Conservation (phyloP, 2,113 vertebrate genomes). For the Galeopterus variegatus region DNA sequence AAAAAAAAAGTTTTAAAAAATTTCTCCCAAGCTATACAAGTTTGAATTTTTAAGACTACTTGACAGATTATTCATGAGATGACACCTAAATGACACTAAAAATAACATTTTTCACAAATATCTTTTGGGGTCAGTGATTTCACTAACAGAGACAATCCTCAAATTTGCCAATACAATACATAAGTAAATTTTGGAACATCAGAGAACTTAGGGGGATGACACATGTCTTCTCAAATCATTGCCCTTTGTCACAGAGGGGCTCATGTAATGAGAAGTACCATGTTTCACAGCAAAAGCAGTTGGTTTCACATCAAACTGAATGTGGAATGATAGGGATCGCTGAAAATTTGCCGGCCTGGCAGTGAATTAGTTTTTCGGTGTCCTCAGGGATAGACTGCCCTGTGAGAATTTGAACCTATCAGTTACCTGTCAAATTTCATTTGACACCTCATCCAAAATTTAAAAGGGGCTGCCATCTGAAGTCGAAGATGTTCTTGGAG, state of each 20-base stretch:
- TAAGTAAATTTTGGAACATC: conserved; percentile 39
- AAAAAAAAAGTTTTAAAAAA: background rate
- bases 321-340: conserved; percentile 68
- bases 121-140: background rate
- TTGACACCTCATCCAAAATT: conserved; percentile 84
- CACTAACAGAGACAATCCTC: background rate
- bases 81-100: conserved; percentile 41
- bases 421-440: conserved; percentile 85
- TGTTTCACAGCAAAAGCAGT: conserved; percentile 61
- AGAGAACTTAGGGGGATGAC: conserved; percentile 18
- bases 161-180: conserved; percentile 56
- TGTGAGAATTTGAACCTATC: conserved; percentile 82
- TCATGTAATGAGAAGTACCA: conserved; percentile 55
- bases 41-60: conserved; percentile 12
- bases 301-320: conserved; percentile 77
- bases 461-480: conserved; percentile 79
- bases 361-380: conserved; percentile 73
- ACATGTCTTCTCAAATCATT: conserved; percentile 30
- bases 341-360: conserved; percentile 65
- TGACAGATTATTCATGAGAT: background rate
- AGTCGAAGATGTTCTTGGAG: conserved; percentile 49
- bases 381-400: conserved; percentile 76
- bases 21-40: background rate
- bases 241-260: conserved; percentile 55
- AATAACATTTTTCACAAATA: background rate